Evolutionary conservation across 2,113 vertebrate genomes (phyloP), one percentile per base, ranked within the genome.

Genomic region (Nothocercus julius): DNA sequence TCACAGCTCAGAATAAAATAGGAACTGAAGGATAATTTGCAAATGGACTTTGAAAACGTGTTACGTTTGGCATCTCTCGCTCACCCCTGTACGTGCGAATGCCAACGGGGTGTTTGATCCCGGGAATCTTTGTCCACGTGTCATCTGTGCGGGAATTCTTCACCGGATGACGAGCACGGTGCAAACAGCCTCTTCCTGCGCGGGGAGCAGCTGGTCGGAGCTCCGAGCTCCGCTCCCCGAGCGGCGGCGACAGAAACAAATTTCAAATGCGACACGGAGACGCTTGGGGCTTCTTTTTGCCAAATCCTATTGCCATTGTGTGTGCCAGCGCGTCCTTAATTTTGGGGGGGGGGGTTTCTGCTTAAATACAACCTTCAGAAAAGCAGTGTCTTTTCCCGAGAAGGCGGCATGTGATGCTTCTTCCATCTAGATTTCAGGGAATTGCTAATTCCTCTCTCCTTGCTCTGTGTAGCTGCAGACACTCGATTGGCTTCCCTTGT

Each of bases 1-100:
- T 27, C n/a, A 24, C 45, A 42, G 38, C 53, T 40, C 16, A 0
- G 0, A 28, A 6, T 3, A 6, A 51, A 13, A 11, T 3, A 2
- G 4, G 34, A 87, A 18, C 51, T 72, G 25, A 11, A 1, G 34
- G 70, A 34, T 12, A 22, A 13, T 32, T 45, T 38, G 18, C 5
- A 11, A 34, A 6, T 1, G 27, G 61, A 1, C 17, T 1, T n/a
- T 45, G 51, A 53, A 18, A 2, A 8, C 25, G 1, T 9, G 2
- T 15, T 8, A 1, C 1, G 0, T 36, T 56, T 1, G 3, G 47
- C 19, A 4, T 24, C 44, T 78, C 54, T 25, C 8, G 3, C 51
- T 21, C n/a, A 24, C 47, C 67, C 45, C 47, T 47, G 51, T 7
- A 53, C 14, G 25, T 53, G 6, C 4, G 69, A 56, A n/a, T n/a